phyloP scores from a whole-genome alignment of 2,113 vertebrate genomes.

The Grus americana region DNA sequence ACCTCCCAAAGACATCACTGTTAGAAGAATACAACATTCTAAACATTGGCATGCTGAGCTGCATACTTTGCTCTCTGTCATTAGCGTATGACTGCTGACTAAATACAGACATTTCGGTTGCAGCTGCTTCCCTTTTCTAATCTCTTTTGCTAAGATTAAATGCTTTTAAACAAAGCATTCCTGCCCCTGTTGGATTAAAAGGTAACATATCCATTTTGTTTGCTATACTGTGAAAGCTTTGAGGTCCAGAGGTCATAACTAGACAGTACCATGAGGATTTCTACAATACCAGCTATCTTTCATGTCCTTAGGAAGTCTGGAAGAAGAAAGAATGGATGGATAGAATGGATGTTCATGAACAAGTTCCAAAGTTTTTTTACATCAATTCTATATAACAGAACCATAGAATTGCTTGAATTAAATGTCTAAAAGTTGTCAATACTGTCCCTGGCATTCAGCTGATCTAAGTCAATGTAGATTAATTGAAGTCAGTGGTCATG shows the following conservation, averaged over 20 bases:
- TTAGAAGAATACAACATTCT: neutral
- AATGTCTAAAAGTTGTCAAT: neutral
- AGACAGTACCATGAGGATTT: neutral
- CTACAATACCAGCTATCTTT: neutral
- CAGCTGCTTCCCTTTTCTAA: neutral
- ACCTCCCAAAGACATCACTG: neutral
- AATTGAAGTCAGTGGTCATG: neutral
- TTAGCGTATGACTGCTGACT: neutral
- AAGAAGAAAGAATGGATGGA: neutral
- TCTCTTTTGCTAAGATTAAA: constrained; percentile 10
- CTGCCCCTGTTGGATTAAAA: neutral
- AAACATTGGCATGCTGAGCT: neutral
- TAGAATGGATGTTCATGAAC: neutral
- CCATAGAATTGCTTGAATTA: neutral
- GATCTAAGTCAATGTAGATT: neutral
- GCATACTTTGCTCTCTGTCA: neutral
- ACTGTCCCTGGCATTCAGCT: neutral
- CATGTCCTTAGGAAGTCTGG: neutral
- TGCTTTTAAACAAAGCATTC: neutral
- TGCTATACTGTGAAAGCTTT: neutral
- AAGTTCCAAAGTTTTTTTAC: neutral
- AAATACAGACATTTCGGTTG: neutral
- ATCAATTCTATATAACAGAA: neutral
- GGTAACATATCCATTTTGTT: neutral
- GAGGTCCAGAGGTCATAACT: neutral